Percentiles rank a stretch among this genome's conserved stretches.
Conservation (phyloP, 2,113 vertebrate species). For the Hemicordylus capensis region DNA sequence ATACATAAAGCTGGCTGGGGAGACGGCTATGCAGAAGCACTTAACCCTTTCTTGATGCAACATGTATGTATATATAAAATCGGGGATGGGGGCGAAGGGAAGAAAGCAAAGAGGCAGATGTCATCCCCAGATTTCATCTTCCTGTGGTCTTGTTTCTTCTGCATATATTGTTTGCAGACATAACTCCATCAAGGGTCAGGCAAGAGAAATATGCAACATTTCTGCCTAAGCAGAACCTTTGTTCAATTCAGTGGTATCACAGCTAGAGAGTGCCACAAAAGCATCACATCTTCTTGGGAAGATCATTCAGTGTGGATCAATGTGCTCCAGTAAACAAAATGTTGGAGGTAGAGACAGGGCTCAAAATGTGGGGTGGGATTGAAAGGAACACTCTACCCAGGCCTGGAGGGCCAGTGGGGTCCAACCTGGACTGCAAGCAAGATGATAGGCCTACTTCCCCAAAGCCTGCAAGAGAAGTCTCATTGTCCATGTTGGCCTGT, state of each 20-base stretch:
- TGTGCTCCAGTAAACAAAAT: not conserved
- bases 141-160: not conserved
- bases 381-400: no score
- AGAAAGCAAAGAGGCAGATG: conserved; percentile 26
- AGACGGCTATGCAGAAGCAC: conserved; percentile 47
- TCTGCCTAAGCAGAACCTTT: not conserved
- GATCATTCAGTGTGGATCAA: no score
- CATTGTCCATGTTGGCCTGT: no score
- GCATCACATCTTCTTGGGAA: not conserved
- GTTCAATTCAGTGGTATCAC: not conserved
- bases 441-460: no score
- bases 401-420: no score
- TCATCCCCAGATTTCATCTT: not conserved
- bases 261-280: no score
- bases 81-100: conserved; percentile 11
- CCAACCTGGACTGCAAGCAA: no score
- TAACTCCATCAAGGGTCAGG: no score
- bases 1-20: conserved; percentile 90
- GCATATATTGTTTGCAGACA: not conserved
- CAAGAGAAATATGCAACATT: not conserved
- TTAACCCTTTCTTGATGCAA: conserved; percentile 70
- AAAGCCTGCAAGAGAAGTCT: no score
- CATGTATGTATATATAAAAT: conserved; percentile 11
- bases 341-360: no score
- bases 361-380: no score